Evolutionary conservation across 2,888 invertebrate genomes (phyloP).

Genomic region (Calliscelio sp.): DNA sequence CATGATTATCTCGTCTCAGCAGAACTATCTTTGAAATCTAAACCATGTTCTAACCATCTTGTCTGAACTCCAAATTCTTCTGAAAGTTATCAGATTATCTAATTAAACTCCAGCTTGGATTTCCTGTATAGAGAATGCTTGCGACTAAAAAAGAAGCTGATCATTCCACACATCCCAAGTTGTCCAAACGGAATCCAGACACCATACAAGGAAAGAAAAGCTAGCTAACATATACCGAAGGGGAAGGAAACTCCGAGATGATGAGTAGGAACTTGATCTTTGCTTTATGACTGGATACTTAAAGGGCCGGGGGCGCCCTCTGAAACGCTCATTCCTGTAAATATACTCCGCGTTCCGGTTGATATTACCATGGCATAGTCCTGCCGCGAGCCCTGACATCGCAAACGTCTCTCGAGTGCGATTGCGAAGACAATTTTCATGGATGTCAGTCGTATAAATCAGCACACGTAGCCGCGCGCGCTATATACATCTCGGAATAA

Average conservation of each 20-base stretch:
- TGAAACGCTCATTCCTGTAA: constrained; percentile 82
- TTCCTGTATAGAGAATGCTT: neutral
- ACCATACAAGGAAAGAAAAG: neutral
- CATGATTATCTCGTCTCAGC: no score
- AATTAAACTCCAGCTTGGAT: neutral
- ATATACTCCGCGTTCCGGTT: constrained; percentile 76
- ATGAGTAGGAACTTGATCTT: constrained; percentile 50
- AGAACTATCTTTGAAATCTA: no score
- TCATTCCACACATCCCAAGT: neutral
- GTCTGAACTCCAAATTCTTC: no score
- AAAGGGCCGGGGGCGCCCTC: constrained; percentile 84
- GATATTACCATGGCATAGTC: constrained; percentile 82
- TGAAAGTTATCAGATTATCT: no score
- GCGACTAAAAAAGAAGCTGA: neutral
- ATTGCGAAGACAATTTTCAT: constrained; percentile 76
- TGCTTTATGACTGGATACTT: constrained; percentile 78
- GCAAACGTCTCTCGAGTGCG: constrained; percentile 68
- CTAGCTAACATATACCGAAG: constrained; percentile 23
- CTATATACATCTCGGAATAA: constrained; percentile 75
- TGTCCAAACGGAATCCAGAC: neutral
- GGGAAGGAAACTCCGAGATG: constrained; percentile 27
- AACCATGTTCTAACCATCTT: no score
- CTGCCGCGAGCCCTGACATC: constrained; percentile 77
- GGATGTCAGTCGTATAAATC: constrained; percentile 71
- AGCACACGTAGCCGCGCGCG: constrained; percentile 67